phyloP scores from a whole-genome alignment of 2,113 vertebrate species.

The Calcarius ornatus region DNA sequence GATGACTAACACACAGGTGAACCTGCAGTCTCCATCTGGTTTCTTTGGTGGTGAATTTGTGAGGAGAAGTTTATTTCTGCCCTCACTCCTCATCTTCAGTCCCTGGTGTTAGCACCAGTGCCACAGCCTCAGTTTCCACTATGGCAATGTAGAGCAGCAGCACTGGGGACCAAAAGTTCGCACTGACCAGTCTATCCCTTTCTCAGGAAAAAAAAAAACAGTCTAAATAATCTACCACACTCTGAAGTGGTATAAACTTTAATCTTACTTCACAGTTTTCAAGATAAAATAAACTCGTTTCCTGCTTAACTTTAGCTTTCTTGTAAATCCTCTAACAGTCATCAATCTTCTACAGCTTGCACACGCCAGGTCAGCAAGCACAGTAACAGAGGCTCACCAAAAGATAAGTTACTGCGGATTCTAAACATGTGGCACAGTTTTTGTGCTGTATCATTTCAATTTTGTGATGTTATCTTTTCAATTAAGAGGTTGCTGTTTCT shows the following conservation, averaged over 20 bases:
- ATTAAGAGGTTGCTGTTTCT: not conserved
- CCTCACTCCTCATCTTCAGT: not conserved
- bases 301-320: not conserved
- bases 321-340: not conserved
- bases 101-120: not conserved
- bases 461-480: constrained; percentile 7
- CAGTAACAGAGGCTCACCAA: not conserved
- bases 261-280: constrained; percentile 2
- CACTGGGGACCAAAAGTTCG: not conserved
- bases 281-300: not conserved
- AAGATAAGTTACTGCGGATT: not conserved
- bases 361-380: not conserved
- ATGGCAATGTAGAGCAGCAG: not conserved
- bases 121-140: not conserved
- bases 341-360: not conserved
- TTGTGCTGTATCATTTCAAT: constrained; percentile 21
- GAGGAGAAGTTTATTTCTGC: not conserved
- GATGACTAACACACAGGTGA: not conserved
- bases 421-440: constrained; percentile 16
- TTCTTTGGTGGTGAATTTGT: not conserved
- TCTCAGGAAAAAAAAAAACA: not conserved
- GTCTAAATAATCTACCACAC: not conserved
- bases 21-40: not conserved
- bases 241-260: not conserved
- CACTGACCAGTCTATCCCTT: not conserved